Evolutionary conservation across 2,888 invertebrate species (phyloP), one percentile per base, ranked within the genome.

Genomic region (Azorinus chamasolen): DNA sequence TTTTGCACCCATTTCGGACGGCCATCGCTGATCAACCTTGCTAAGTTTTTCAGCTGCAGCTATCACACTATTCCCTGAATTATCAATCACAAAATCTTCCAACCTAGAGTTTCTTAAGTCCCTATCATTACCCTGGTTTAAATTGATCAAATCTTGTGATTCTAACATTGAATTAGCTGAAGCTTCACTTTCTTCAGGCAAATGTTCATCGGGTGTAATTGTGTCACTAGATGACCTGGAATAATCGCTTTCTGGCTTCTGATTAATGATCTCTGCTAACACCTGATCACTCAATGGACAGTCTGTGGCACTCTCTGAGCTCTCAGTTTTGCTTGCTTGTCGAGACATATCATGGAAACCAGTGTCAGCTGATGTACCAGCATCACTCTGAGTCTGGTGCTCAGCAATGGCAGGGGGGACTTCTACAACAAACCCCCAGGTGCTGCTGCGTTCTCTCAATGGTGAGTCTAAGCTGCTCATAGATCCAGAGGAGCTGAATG

Each of bases 251-350:
- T 45, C 63, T 12, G 64, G 69, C 55, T 80, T 76, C 24, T 39
- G 37, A 10, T 32, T 57, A 12, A 80, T 73, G 18, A 80, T 43
- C 12, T 80, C 80, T 6, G 76, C 80, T 20, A 80, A 59, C 1
- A 61, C 73, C 32, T 57, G 69, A 46, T 81, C 81, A 53, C 39
- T 43, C 22, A 69, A 57, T 1, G 63, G 45, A 25, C 32, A 32
- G 32, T 88, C 89, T 4, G 82, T 72, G 0, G 73, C 73, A 32
- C 87, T 88, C 18, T 88, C 89, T 4, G 77, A 85, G 71, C 89
- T 90, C 74, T 90, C 90, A 0, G 89, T 89, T 55, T 89, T 88
- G 58, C 90, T 90, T 16, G 86, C 89, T 69, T 90, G 90, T 0
- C 90, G 83, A 4, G 89, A 89, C 87, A 90, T 87, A 70, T 88